Evolutionary conservation across 2,888 invertebrate species (phyloP).

Genomic region (Heliconius hortense): DNA sequence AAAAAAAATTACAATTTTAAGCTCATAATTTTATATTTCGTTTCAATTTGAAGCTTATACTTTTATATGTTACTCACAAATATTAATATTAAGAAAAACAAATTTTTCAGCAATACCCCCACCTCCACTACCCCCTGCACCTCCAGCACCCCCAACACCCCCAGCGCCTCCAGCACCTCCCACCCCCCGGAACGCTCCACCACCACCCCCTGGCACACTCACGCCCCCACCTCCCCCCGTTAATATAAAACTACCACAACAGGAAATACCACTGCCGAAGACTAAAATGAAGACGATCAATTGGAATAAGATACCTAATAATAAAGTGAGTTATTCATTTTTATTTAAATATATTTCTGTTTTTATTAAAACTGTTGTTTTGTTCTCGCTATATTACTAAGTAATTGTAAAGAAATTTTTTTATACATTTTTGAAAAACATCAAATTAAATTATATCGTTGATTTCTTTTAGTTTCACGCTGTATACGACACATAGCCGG

Average conservation of each 20-base stretch:
- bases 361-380: no score
- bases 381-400: no score
- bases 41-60: no score
- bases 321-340: constrained; percentile 82
- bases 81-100: no score
- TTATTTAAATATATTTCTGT: not conserved
- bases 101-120: constrained; percentile 74
- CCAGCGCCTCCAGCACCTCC: constrained; percentile 48
- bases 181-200: constrained; percentile 63
- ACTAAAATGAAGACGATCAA: constrained; percentile 98
- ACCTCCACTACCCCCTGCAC: constrained; percentile 58
- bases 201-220: constrained; percentile 63
- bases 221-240: constrained; percentile 68
- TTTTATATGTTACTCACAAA: no score
- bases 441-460: no score
- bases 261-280: constrained; percentile 96
- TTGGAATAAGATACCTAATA: constrained; percentile 98
- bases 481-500: not conserved
- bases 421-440: no score
- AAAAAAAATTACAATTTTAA: no score
- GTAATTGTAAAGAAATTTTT: no score
- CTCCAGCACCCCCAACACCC: constrained; percentile 62
- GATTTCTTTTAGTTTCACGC: not conserved
- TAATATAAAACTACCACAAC: constrained; percentile 88
- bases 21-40: no score